phyloP scores from a whole-genome alignment of 1,140 invertebrate genomes.

The Pinna nobilis region DNA sequence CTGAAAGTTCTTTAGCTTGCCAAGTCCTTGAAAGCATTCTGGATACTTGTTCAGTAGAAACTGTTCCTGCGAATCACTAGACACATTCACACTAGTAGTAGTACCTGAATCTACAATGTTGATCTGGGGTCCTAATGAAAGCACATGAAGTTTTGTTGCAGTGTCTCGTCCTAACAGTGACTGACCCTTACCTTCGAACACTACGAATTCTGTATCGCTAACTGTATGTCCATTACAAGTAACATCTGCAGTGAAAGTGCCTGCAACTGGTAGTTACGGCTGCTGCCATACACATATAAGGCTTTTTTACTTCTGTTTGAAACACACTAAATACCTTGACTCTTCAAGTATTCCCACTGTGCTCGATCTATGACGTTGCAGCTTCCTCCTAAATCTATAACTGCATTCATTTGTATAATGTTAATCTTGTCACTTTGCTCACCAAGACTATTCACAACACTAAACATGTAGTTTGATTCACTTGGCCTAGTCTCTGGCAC shows the following conservation, averaged over 20 bases:
- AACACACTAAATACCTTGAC: background rate
- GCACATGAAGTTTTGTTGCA: constrained; percentile 13
- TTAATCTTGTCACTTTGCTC: background rate
- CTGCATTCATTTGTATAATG: constrained; percentile 5
- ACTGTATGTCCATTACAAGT: background rate
- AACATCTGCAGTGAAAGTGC: constrained; percentile 25
- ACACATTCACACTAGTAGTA: too few relatives aligned
- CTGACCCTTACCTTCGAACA: constrained; percentile 15
- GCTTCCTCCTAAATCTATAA: constrained; percentile 20
- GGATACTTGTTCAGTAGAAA: too few relatives aligned
- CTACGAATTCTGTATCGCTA: constrained; percentile 10
- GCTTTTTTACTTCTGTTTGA: background rate
- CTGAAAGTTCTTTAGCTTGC: too few relatives aligned
- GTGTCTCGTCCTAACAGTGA: constrained; percentile 16
- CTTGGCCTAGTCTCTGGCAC: too few relatives aligned
- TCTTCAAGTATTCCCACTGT: constrained; percentile 21
- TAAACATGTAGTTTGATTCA: too few relatives aligned
- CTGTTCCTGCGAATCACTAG: too few relatives aligned
- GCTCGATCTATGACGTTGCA: constrained; percentile 10
- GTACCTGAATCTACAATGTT: too few relatives aligned
- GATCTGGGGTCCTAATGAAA: background rate
- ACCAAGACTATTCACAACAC: background rate
- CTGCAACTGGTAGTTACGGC: constrained; percentile 23
- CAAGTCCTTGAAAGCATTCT: too few relatives aligned
- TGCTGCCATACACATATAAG: constrained; percentile 26